Conservation (phyloP, 1,140 invertebrate genomes). For the Whitmania pigra region DNA sequence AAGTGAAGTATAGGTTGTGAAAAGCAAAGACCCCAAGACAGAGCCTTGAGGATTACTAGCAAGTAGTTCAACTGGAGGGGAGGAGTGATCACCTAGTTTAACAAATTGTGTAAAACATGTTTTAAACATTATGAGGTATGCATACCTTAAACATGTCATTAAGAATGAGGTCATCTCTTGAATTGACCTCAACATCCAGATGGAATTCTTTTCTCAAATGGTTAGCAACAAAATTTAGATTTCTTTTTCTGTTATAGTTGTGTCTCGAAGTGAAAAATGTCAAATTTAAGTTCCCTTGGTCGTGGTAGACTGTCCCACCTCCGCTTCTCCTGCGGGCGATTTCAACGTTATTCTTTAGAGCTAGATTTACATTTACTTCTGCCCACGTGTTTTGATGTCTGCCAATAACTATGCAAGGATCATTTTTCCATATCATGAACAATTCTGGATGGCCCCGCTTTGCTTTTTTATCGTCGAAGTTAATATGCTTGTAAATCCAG, state of each 20-base stretch:
- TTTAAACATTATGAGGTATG: neutral
- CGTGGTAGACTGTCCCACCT: slow-evolving; percentile 93
- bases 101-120: too few species aligned
- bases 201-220: slow-evolving; percentile 65
- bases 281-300: slow-evolving; percentile 78
- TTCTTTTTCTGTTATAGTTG: slow-evolving; percentile 66
- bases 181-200: slow-evolving; percentile 58
- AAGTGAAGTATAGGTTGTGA: too few species aligned
- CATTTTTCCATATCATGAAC: slow-evolving; percentile 77
- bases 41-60: too few species aligned
- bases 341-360: slow-evolving; percentile 49
- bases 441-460: slow-evolving; percentile 50
- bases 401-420: slow-evolving; percentile 85
- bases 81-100: too few species aligned
- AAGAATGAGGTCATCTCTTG: slow-evolving; percentile 68
- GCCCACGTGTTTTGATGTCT: slow-evolving; percentile 91
- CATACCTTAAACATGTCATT: slow-evolving; percentile 66
- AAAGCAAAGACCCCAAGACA: too few species aligned
- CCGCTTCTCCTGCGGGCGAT: slow-evolving; percentile 79
- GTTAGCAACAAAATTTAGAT: slow-evolving; percentile 67
- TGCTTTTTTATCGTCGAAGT: slow-evolving; percentile 50
- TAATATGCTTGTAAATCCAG: slow-evolving; percentile 75
- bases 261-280: slow-evolving; percentile 70
- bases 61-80: too few species aligned
- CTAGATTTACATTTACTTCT: slow-evolving; percentile 60